Percentiles rank a stretch among this genome's conserved stretches.
phyloP scores from a whole-genome alignment of 1,140 invertebrate species.

The Camponotus vicinus region DNA sequence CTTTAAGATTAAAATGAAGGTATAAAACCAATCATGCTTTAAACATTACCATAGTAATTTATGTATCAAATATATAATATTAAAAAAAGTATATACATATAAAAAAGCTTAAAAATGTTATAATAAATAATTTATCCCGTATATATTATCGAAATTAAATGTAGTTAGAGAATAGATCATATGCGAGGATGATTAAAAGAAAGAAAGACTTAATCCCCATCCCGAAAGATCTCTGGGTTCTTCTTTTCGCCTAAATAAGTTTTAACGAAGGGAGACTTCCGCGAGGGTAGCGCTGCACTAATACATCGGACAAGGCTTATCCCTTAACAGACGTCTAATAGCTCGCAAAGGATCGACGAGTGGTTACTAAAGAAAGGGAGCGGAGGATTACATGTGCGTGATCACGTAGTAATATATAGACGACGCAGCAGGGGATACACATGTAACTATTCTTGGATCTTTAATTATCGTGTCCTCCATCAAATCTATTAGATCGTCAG shows the following conservation, averaged over 20 bases:
- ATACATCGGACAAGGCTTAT: constrained; percentile 69
- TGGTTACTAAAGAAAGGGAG: constrained; percentile 1
- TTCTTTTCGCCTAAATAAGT: constrained; percentile 38
- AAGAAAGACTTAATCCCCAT: constrained; percentile 22
- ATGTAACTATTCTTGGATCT: neutral
- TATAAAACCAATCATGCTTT: neutral
- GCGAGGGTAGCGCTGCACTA: constrained; percentile 52
- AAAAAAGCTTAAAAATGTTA: neutral
- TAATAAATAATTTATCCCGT: neutral
- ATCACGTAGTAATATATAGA: neutral
- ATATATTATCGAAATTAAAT: constrained; percentile 7
- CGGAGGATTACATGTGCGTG: constrained; percentile 13
- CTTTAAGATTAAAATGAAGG: neutral
- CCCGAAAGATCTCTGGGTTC: neutral
- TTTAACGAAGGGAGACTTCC: constrained; percentile 61
- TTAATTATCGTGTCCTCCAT: constrained; percentile 16
- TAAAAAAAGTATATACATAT: neutral
- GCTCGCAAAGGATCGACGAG: constrained; percentile 24
- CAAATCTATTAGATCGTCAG: constrained; percentile 19
- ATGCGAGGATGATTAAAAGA: constrained; percentile 27
- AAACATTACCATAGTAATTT: neutral
- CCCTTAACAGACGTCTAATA: constrained; percentile 68
- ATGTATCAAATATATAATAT: neutral
- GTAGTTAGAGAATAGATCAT: neutral
- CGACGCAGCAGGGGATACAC: neutral